Percentiles rank a stretch among this genome's conserved stretches.
Conservation (phyloP, 64 coral and sea anemone genomes). For the Anthopleura sola region DNA sequence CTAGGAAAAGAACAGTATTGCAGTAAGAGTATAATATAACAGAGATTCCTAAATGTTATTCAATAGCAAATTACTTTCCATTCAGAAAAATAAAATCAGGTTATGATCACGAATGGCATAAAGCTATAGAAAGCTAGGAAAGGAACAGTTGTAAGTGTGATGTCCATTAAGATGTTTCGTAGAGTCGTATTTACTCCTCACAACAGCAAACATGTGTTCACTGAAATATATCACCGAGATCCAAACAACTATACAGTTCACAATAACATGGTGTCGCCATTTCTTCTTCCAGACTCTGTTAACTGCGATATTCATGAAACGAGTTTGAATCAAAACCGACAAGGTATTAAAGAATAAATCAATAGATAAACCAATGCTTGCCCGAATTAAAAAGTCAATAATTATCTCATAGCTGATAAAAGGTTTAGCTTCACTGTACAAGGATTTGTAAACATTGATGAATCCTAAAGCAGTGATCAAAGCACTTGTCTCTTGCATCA, state of each 20-base stretch:
- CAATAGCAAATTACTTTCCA: no score
- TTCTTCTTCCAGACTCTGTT: constrained; percentile 28
- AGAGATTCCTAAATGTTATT: no score
- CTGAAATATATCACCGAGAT: constrained; percentile 1
- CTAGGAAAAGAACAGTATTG: no score
- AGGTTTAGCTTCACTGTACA: not conserved
- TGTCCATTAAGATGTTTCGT: no score
- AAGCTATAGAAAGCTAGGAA: not conserved
- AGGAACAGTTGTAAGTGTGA: constrained; percentile 11
- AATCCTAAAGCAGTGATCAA: constrained; percentile 26
- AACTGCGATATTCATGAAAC: constrained; percentile 38
- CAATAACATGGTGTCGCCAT: constrained; percentile 41
- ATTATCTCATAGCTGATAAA: not conserved
- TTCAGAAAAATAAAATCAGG: no score
- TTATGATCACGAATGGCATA: no score
- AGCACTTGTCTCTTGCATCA: constrained; percentile 23
- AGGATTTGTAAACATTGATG: not conserved
- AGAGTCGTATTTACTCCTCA: not conserved
- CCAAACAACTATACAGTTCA: not conserved
- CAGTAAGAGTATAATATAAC: no score
- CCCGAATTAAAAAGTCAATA: constrained; percentile 23
- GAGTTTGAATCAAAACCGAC: constrained; percentile 55
- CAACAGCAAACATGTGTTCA: not conserved
- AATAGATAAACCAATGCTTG: constrained; percentile 28
- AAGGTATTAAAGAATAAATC: constrained; percentile 61